A percentile compares a stretch with the other conserved stretches of the same genome.
These are phyloP conservation scores for Lydus trimaculatus DNA, from an alignment of 2,888 invertebrate genomes.

Conservation along the genomic window DNA sequence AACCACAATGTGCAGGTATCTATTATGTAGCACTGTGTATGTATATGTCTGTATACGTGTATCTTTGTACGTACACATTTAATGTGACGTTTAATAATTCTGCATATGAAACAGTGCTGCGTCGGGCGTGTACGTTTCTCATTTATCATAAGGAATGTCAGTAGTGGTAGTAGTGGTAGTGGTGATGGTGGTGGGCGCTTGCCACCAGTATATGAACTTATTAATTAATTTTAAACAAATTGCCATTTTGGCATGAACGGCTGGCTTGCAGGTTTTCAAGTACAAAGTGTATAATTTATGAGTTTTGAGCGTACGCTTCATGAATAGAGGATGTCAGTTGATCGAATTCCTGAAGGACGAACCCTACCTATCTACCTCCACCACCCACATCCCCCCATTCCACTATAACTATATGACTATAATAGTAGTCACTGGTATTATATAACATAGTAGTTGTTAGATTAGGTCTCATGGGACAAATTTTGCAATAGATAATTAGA, in stretches of 20 bases:
- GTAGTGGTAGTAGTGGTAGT: constrained; percentile 21
- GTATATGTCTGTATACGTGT: constrained; percentile 9
- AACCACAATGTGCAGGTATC: neutral
- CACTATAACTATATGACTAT: neutral
- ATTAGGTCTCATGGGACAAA: neutral
- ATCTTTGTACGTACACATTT: constrained; percentile 26
- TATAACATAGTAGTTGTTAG: neutral
- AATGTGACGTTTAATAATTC: constrained; percentile 45
- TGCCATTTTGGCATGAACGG: constrained; percentile 50
- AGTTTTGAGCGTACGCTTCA: constrained; percentile 41
- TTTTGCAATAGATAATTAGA: neutral
- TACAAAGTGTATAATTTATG: constrained; percentile 51
- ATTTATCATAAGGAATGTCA: constrained; percentile 51
- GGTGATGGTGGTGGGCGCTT: neutral
- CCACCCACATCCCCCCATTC: neutral
- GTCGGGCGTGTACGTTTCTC: constrained; percentile 47
- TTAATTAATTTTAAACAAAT: constrained; percentile 56
- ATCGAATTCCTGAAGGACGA: constrained; percentile 43
- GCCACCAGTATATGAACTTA: constrained; percentile 49
- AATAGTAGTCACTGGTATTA: neutral
- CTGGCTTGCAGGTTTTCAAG: constrained; percentile 43
- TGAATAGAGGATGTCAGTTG: constrained; percentile 43
- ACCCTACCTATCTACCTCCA: neutral
- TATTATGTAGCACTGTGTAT: neutral
- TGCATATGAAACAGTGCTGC: constrained; percentile 47